These are phyloP conservation scores for Plodia interpunctella DNA, from an alignment of 1,140 invertebrate genomes.

Conservation along the genomic window DNA sequence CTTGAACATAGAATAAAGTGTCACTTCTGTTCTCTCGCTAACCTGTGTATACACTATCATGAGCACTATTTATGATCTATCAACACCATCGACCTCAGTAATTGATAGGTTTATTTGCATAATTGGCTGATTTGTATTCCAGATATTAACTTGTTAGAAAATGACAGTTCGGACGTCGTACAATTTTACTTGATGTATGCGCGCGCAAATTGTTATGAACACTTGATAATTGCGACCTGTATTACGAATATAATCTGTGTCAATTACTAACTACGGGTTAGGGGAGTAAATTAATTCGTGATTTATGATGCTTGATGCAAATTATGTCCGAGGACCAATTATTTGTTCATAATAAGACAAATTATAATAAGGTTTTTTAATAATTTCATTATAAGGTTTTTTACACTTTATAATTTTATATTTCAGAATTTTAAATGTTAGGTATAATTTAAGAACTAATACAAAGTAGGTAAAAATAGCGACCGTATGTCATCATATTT, in stretches of 20 bases:
- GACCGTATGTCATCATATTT: too few species aligned
- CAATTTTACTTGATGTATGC: not conserved
- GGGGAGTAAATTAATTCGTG: not conserved
- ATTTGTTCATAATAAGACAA: too few species aligned
- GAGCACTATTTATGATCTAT: not conserved
- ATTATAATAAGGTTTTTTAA: too few species aligned
- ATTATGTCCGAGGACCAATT: not conserved
- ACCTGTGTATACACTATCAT: not conserved
- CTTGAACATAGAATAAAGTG: too few species aligned
- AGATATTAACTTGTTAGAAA: conserved; percentile 1
- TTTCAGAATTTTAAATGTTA: too few species aligned
- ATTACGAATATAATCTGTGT: too few species aligned
- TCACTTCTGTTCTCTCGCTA: too few species aligned
- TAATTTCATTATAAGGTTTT: too few species aligned
- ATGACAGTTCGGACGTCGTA: not conserved
- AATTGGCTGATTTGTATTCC: conserved; percentile 1
- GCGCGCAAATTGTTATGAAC: not conserved
- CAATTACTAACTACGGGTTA: not conserved
- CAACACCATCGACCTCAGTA: not conserved
- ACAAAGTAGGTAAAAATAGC: too few species aligned
- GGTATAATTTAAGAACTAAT: too few species aligned
- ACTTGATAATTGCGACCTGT: not conserved
- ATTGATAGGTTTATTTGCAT: conserved; percentile 4
- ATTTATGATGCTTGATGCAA: not conserved
- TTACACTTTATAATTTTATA: too few species aligned